phyloP scores from a whole-genome alignment of 1,140 invertebrate species.

The Drosophila nigromelanica region DNA sequence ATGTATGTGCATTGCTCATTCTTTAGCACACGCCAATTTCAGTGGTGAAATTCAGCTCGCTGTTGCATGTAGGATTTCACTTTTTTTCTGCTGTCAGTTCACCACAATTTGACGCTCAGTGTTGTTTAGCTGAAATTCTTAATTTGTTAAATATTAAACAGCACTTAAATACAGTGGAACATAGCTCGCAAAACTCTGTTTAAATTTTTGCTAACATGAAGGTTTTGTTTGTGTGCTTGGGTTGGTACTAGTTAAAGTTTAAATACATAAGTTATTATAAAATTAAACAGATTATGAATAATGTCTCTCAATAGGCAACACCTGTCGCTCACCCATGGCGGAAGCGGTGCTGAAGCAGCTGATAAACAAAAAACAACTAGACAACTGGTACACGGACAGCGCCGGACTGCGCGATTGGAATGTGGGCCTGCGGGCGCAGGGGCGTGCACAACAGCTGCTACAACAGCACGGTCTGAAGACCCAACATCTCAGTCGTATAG shows the following conservation, averaged over 20 bases:
- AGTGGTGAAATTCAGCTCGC: conserved; percentile 24
- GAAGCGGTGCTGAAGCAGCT: conserved; percentile 93
- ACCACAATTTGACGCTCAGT: background rate
- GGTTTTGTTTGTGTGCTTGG: conserved; percentile 78
- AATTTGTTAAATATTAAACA: conserved; percentile 20
- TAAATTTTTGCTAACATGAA: conserved; percentile 47
- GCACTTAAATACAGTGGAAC: conserved; percentile 10
- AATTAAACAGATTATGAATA: background rate
- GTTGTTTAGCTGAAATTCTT: background rate
- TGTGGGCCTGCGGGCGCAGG: conserved; percentile 91
- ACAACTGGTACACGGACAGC: conserved; percentile 93
- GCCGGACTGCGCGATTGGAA: conserved; percentile 94
- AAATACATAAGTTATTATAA: conserved; percentile 10
- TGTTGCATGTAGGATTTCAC: background rate
- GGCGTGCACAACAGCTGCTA: conserved; percentile 88
- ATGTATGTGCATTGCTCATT: background rate
- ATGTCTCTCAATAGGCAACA: conserved; percentile 89
- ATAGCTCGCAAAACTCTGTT: background rate
- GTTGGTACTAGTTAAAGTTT: conserved; percentile 40
- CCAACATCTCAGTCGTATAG: conserved; percentile 88
- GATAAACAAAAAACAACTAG: conserved; percentile 86
- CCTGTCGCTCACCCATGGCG: conserved; percentile 97
- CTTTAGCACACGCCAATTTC: background rate
- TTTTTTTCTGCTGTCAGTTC: background rate
- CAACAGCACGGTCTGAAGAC: conserved; percentile 87